These are phyloP conservation scores for Catharus minimus DNA, from an alignment of 2,113 vertebrate species.

Conservation along the genomic window DNA sequence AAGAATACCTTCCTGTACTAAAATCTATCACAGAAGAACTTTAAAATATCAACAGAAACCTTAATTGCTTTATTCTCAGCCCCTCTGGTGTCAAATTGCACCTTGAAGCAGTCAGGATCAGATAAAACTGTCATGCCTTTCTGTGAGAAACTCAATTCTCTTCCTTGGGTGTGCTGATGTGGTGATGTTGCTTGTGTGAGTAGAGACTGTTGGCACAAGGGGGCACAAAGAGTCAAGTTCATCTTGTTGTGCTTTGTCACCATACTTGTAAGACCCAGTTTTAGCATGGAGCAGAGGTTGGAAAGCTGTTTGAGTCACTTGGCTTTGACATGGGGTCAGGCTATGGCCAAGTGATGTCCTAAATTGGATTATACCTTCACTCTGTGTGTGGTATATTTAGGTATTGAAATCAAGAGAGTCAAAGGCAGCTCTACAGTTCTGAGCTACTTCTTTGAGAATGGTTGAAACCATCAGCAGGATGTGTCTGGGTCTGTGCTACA, in stretches of 20 bases:
- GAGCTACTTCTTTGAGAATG: neutral
- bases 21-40: neutral
- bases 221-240: neutral
- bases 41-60: neutral
- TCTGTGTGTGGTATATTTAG: neutral
- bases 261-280: accelerated
- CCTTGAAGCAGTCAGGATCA: neutral
- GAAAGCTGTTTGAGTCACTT: neutral
- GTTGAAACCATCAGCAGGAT: neutral
- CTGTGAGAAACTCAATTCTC: neutral
- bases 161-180: neutral
- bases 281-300: neutral
- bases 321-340: accelerated
- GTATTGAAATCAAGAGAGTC: neutral
- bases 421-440: neutral
- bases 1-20: neutral
- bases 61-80: neutral
- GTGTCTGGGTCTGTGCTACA: neutral
- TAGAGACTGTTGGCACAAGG: slow-evolving; percentile 6
- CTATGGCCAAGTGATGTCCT: neutral
- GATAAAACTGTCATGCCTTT: neutral
- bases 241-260: neutral
- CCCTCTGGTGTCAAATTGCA: neutral
- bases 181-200: neutral
- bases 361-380: neutral